These are phyloP conservation scores for Paralinhomoeus sp. DNA, from an alignment of 2,888 invertebrate genomes.

Conservation along the genomic window DNA sequence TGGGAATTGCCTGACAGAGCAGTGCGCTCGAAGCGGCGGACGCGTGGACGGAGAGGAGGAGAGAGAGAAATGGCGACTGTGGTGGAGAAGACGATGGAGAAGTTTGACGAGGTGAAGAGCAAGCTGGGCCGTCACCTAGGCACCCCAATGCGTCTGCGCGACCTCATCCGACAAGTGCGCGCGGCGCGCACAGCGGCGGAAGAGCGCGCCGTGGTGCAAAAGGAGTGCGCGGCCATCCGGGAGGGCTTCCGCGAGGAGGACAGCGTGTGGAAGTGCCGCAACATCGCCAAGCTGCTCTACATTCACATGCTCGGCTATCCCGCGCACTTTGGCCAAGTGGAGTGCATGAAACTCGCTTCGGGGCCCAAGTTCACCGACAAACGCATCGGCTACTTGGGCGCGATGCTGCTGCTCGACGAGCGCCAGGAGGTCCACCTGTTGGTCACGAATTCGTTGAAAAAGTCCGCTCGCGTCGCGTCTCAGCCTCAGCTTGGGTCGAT, in stretches of 20 bases:
- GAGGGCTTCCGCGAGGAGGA: slow-evolving; percentile 96
- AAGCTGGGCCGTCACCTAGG: slow-evolving; percentile 27
- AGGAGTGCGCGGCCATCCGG: slow-evolving; percentile 94
- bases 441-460: slow-evolving; percentile 96
- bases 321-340: slow-evolving; percentile 91
- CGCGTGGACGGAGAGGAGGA: no score
- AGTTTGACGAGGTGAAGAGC: slow-evolving; percentile 24
- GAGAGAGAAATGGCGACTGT: slow-evolving; percentile 25
- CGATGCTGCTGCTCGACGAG: slow-evolving; percentile 91
- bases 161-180: slow-evolving; percentile 72
- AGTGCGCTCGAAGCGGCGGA: no score
- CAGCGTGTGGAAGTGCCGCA: slow-evolving; percentile 95
- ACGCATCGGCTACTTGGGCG: slow-evolving; percentile 92
- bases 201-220: slow-evolving; percentile 92
- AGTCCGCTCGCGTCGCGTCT: slow-evolving; percentile 54
- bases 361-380: slow-evolving; percentile 96
- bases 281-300: slow-evolving; percentile 93
- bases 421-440: slow-evolving; percentile 92
- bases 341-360: slow-evolving; percentile 93
- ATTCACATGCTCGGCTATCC: slow-evolving; percentile 99
- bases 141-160: slow-evolving; percentile 84
- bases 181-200: slow-evolving; percentile 95
- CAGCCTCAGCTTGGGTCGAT: no score
- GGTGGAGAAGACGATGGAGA: slow-evolving; percentile 24
- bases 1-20: no score